Percentiles rank a stretch among this genome's conserved stretches.
Evolutionary conservation across 2,113 vertebrate genomes (phyloP).

Genomic region (Nyctibius bracteatus): DNA sequence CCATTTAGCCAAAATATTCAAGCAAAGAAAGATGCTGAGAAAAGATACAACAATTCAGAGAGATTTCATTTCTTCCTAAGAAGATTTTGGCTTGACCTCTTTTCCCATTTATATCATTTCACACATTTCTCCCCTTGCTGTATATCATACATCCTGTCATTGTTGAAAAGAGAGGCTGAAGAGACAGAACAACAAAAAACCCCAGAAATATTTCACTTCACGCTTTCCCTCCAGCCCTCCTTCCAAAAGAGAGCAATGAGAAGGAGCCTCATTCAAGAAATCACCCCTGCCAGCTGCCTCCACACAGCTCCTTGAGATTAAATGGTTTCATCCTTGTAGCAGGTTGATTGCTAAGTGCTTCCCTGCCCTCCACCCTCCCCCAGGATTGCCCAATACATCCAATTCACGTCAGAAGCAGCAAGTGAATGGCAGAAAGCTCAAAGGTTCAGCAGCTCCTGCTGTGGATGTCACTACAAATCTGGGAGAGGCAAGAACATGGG

Average conservation of each 20-base stretch:
- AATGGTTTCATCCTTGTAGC: neutral
- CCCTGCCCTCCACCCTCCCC: neutral
- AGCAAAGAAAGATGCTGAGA: neutral
- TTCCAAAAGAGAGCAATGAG: neutral
- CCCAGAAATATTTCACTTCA: neutral
- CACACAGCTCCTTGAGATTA: neutral
- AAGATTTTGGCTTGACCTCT: neutral
- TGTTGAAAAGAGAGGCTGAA: neutral
- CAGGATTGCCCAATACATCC: neutral
- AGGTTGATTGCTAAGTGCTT: neutral
- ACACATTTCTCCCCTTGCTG: neutral
- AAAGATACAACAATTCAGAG: neutral
- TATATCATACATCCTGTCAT: neutral
- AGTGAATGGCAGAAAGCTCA: neutral
- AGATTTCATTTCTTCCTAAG: neutral
- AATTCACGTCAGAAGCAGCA: neutral
- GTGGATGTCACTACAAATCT: neutral
- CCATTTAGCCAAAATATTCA: neutral
- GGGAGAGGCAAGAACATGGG: neutral
- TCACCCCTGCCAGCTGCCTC: neutral
- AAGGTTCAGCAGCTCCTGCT: neutral
- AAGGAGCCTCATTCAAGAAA: neutral
- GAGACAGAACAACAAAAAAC: neutral
- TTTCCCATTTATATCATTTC: neutral
- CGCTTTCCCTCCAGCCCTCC: neutral